phyloP scores from a whole-genome alignment of 2,888 invertebrate genomes.

The Tetropium fuscum region DNA sequence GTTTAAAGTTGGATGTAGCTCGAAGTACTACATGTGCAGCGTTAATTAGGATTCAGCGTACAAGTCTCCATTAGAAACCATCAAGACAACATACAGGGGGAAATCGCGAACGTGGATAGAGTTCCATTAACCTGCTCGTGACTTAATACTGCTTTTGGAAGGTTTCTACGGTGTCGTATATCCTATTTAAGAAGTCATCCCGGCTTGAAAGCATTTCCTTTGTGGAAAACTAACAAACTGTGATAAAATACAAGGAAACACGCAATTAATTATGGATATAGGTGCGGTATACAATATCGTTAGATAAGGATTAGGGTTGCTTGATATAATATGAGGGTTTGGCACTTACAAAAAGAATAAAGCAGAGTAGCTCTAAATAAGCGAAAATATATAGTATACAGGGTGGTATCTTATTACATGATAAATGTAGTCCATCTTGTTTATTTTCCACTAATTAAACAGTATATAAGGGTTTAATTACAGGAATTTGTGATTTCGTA shows the following conservation, averaged over 20 bases:
- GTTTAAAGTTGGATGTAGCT: conserved; percentile 10
- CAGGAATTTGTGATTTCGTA: too few species aligned
- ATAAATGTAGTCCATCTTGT: too few species aligned
- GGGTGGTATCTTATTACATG: too few species aligned
- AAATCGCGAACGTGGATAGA: conserved; percentile 28
- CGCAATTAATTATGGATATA: conserved; percentile 29
- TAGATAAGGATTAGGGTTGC: conserved; percentile 20
- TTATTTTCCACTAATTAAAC: too few species aligned
- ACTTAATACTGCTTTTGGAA: conserved; percentile 24
- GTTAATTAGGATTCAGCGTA: conserved; percentile 29
- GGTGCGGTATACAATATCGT: conserved; percentile 24
- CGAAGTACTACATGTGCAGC: conserved; percentile 19
- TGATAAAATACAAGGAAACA: conserved; percentile 28
- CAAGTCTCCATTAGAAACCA: conserved; percentile 23
- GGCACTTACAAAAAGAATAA: conserved; percentile 10
- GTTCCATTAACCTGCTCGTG: conserved; percentile 26
- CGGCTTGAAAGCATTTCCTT: conserved; percentile 35
- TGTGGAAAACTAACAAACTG: conserved; percentile 29
- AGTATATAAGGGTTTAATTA: too few species aligned
- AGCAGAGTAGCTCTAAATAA: neutral
- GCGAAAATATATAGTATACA: neutral
- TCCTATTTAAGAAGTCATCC: conserved; percentile 35
- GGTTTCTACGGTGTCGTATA: conserved; percentile 32
- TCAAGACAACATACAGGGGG: conserved; percentile 27
- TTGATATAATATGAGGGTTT: conserved; percentile 12